Percentiles rank a stretch among this genome's conserved stretches.
phyloP scores from a whole-genome alignment of 2,888 invertebrate species.

The Noctua janthina region DNA sequence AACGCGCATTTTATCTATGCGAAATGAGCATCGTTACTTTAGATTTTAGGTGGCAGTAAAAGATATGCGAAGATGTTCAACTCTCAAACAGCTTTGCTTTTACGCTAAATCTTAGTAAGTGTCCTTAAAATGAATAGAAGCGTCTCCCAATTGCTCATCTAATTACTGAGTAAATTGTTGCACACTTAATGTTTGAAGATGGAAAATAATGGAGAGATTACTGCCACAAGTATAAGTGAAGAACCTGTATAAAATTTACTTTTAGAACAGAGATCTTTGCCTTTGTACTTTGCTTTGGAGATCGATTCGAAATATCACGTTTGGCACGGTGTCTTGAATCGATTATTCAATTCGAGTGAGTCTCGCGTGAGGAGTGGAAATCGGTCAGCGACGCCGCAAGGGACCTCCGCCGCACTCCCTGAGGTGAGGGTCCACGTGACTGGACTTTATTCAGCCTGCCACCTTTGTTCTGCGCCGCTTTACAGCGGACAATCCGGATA shows the following conservation, averaged over 20 bases:
- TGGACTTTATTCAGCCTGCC: conserved; percentile 73
- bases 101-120: conserved; percentile 57
- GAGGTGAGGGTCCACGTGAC: conserved; percentile 80
- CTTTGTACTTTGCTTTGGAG: conserved; percentile 3
- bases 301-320: conserved; percentile 63
- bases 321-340: conserved; percentile 75
- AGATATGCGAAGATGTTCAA: conserved; percentile 60
- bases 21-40: conserved; percentile 63
- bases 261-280: neutral
- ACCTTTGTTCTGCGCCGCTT: conserved; percentile 72
- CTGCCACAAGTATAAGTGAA: conserved; percentile 1
- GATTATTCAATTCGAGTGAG: conserved; percentile 85
- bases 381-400: conserved; percentile 81
- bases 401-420: conserved; percentile 70
- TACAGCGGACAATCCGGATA: conserved; percentile 58
- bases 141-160: conserved; percentile 44
- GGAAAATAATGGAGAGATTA: conserved; percentile 19
- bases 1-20: conserved; percentile 59
- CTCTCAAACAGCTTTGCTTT: conserved; percentile 57
- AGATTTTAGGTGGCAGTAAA: conserved; percentile 65
- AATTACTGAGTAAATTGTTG: conserved; percentile 52
- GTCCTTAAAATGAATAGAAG: conserved; percentile 51
- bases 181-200: conserved; percentile 34
- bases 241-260: conserved; percentile 3
- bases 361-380: conserved; percentile 82